Evolutionary conservation across 2,113 vertebrate genomes (phyloP).

Genomic region (Epinephelus moara): DNA sequence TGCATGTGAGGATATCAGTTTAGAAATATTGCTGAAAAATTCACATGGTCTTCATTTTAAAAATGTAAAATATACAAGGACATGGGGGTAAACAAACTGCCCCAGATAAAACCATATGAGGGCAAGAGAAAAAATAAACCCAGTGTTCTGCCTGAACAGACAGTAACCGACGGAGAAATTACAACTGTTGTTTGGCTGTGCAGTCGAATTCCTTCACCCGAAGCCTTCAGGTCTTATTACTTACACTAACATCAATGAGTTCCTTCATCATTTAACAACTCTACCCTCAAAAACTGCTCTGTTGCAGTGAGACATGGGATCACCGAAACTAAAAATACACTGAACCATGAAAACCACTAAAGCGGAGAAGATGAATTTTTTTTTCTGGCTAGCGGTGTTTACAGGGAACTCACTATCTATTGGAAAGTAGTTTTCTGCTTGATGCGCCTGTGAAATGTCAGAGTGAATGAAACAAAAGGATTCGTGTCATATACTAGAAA

Average conservation of each 20-base stretch:
- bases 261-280: slow-evolving; percentile 33
- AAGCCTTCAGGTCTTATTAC: slow-evolving; percentile 14
- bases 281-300: slow-evolving; percentile 5
- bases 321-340: slow-evolving; percentile 50
- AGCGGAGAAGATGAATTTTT: slow-evolving; percentile 35
- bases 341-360: slow-evolving; percentile 37
- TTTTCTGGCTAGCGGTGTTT: slow-evolving; percentile 43
- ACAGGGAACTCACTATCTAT: slow-evolving; percentile 24
- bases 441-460: slow-evolving; percentile 41
- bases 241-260: slow-evolving; percentile 20
- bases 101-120: not conserved
- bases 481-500: not conserved
- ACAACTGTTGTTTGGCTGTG: not conserved
- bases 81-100: not conserved
- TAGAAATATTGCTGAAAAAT: slow-evolving; percentile 8
- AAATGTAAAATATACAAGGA: not conserved
- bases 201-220: slow-evolving; percentile 9
- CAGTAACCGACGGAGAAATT: slow-evolving; percentile 23
- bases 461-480: slow-evolving; percentile 34
- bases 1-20: not conserved
- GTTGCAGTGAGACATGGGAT: slow-evolving; percentile 23
- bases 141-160: slow-evolving; percentile 3
- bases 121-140: not conserved
- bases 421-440: slow-evolving; percentile 44
- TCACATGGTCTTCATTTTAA: not conserved